Evolutionary conservation across 2,113 vertebrate species (phyloP), one percentile per base, ranked within the genome.

Genomic region (Microcebus griseorufus): DNA sequence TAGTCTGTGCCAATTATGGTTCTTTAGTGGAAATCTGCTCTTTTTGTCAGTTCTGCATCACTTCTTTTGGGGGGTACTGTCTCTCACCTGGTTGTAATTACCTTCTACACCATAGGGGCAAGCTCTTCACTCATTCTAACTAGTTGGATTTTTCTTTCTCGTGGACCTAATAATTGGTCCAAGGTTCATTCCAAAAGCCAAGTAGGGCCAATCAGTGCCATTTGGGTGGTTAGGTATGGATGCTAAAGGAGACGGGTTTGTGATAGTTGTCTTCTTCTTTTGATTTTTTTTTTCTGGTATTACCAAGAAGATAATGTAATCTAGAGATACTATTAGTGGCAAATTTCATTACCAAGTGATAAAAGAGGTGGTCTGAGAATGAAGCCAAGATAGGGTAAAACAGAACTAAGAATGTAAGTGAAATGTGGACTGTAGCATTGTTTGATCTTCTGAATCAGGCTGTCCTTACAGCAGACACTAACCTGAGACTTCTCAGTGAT

Each of bases 381-480:
- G 16, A 90, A 88, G 25, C n/a, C 86, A 58, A 48, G 60, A 69
- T 60, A 75, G 34, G 17, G 4, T 6, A 64, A 60, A 55, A 29
- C 3, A 53, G 23, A n/a, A 69, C 32, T 17, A 62, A 70, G 81
- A 64, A 70, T 32, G 45, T 17, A 10, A 51, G 32, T 18, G 23
- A 45, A 51, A 18, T 23, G n/a, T 48, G 17, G 0, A 0, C 14
- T 3, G 4, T 1, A 42, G 20, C n/a, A 17, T 70, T 3, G 0
- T 10, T 72, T 22, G 51, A 1, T 73, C 64, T 53, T 55, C 62
- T 39, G 62, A 42, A 84, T 18, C 32, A 22, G 9, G 39, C 23
- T 4, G 2, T 69, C 34, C 55, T n/a, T 9, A 64, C 51, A 81
- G 70, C 9, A 55, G 69, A 65, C 0, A 23, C 9, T n/a, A 34